Base-by-base conservation (phyloP, 1,140 invertebrate species). In the Lysiphlebus fabarum region DNA sequence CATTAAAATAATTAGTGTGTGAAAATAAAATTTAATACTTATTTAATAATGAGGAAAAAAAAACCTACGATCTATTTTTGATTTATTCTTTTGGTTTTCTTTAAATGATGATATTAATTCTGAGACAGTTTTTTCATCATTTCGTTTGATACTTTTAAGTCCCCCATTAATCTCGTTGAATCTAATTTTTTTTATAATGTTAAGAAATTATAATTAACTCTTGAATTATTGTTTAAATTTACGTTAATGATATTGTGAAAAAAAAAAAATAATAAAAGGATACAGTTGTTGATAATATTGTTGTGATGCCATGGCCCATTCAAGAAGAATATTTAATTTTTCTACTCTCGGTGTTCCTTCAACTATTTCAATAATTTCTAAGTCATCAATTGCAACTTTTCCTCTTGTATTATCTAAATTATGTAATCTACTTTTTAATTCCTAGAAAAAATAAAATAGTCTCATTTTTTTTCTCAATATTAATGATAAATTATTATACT, bases 211-310 rank as follows among this genome's bases (percentile, higher is more conserved):
- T 10, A 36, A 38, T 51, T 26, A 26, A 26, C 17, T 26, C 4
- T 26, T 26, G 4, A 26, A 17, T 1, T 17, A 17, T 17, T 17
- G 1, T 17, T 1, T 1, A 17, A 26, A 26, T 26, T 26, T 26
- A 1, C 2, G 4, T 26, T 2, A 26, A 26, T 26, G 0, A 26
- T 26, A 1, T 26, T 26, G 17, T 26, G 17, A 26, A 26, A 26
- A 26, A 26, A 26, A 1, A 26, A 17, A 17, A 17, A 3, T 26
- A 33, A 62, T 37, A 33, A 58, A 71, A 70, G 60, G 65, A 68
- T 70, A 76, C 71, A 75, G 41, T 33, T 72, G 56, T 5, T 63
- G 40, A 56, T 70, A 74, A 43, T 69, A 69, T 34, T 67, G 50
- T 1, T 58, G 66, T 7, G 61, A 53, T 2, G 68, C 60, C 1